Conservation (phyloP, 2,797 vertebrate genomes). For the Danio albolineatus region DNA sequence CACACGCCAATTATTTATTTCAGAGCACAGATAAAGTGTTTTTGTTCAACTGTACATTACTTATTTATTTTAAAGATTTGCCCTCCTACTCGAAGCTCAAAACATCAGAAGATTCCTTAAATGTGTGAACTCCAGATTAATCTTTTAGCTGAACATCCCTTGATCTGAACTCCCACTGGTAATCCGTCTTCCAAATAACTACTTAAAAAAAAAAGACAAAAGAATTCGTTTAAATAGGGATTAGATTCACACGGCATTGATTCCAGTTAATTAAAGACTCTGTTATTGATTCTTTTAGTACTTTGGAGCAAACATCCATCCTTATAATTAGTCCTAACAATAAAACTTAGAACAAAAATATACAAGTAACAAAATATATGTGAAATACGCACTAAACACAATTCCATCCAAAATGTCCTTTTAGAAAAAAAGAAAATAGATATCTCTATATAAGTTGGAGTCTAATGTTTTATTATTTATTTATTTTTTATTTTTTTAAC, state of each 20-base stretch:
- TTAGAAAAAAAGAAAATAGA: too few species aligned
- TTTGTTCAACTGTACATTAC: too few species aligned
- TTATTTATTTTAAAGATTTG: too few species aligned
- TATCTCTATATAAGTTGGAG: too few species aligned
- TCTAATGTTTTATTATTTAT: too few species aligned
- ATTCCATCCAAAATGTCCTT: too few species aligned
- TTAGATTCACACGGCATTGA: neutral
- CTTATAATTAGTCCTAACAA: neutral
- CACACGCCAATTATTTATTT: too few species aligned
- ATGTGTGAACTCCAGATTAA: conserved; percentile 23
- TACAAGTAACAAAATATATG: too few species aligned
- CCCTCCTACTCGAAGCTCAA: conserved; percentile 30
- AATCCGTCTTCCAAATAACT: conserved; percentile 26
- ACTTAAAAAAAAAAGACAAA: conserved; percentile 43
- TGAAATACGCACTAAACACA: too few species aligned
- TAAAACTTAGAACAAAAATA: neutral
- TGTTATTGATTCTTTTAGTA: neutral
- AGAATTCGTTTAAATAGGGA: conserved; percentile 37
- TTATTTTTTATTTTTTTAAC: too few species aligned
- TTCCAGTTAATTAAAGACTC: neutral
- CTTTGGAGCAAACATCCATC: neutral
- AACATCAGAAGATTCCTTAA: conserved; percentile 38
- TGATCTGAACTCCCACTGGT: conserved; percentile 37
- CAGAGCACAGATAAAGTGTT: too few species aligned
- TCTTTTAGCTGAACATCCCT: conserved; percentile 33